These are phyloP conservation scores for Solen grandis DNA, from an alignment of 1,140 invertebrate species.

Conservation along the genomic window DNA sequence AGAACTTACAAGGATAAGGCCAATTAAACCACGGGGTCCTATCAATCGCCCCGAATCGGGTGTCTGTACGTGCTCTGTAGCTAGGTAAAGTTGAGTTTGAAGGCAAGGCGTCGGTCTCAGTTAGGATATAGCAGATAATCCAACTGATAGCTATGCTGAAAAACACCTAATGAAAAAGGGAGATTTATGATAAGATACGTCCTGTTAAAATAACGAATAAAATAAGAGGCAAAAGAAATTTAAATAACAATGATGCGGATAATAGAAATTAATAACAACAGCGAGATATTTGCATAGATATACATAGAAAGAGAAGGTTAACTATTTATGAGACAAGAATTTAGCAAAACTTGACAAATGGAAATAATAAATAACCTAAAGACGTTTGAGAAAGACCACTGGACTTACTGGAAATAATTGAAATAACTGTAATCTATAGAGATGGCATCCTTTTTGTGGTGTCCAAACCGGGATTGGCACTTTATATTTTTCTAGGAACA, in stretches of 20 bases:
- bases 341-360: no score
- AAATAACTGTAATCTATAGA: conserved; percentile 58
- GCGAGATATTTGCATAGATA: no score
- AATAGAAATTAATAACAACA: no score
- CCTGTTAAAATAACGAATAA: no score
- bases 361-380: no score
- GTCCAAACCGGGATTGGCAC: conserved; percentile 55
- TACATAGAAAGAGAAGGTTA: no score
- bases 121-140: conserved; percentile 89
- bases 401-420: conserved; percentile 61
- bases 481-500: conserved; percentile 56
- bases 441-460: conserved; percentile 45
- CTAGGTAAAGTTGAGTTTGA: conserved; percentile 75
- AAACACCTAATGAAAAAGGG: conserved; percentile 85
- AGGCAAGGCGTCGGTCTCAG: conserved; percentile 85
- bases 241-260: no score
- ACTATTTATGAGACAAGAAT: no score
- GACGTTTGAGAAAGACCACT: no score
- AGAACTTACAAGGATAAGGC: conserved; percentile 90
- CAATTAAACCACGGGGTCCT: conserved; percentile 91
- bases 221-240: no score
- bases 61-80: conserved; percentile 89
- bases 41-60: conserved; percentile 87
- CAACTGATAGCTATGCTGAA: conserved; percentile 90
- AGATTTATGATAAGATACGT: no score